phyloP scores from a whole-genome alignment of 2,888 invertebrate genomes.

The Heliothis peltigera region DNA sequence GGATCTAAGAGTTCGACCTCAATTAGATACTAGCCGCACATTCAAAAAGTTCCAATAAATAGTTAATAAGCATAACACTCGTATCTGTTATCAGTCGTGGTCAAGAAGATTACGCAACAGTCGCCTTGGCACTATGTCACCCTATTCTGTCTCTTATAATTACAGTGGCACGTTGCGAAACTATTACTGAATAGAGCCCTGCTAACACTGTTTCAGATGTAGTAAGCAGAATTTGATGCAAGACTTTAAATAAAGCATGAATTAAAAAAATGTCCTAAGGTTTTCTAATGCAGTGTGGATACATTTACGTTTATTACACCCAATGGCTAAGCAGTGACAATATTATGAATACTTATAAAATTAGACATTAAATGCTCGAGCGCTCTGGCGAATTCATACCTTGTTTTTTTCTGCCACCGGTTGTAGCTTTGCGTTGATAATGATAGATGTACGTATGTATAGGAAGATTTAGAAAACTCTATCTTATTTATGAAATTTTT shows the following conservation, averaged over 20 bases:
- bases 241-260: too few species aligned
- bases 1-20: constrained; percentile 19
- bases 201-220: neutral
- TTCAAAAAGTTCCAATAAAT: constrained; percentile 47
- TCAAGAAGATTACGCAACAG: constrained; percentile 50
- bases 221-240: too few species aligned
- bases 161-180: constrained; percentile 19
- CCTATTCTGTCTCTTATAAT: constrained; percentile 25
- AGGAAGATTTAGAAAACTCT: too few species aligned
- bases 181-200: constrained; percentile 9
- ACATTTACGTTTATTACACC: neutral
- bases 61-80: constrained; percentile 33
- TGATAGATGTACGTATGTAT: too few species aligned
- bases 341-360: neutral
- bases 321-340: neutral
- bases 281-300: too few species aligned
- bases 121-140: constrained; percentile 44
- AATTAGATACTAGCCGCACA: constrained; percentile 23
- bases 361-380: constrained; percentile 3
- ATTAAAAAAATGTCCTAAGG: too few species aligned
- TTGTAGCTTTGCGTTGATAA: too few species aligned
- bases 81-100: constrained; percentile 45
- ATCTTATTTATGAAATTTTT: too few species aligned
- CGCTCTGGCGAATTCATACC: constrained; percentile 32
- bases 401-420: neutral